phyloP scores from a whole-genome alignment of 2,797 vertebrate species.

The Rhinatrema bivittatum region DNA sequence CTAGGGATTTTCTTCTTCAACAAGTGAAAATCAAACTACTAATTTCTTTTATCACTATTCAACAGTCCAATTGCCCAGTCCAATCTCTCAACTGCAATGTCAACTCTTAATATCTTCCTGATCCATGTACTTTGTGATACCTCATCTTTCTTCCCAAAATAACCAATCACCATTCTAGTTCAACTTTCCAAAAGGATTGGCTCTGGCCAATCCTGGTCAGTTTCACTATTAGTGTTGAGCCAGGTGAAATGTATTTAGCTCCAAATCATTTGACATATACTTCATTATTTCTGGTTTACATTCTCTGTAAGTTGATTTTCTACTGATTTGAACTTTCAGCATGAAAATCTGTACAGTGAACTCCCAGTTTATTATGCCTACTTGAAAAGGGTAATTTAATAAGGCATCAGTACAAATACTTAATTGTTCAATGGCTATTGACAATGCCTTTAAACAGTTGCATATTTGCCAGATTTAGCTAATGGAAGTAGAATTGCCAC shows the following conservation, averaged over 20 bases:
- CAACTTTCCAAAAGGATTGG: background rate
- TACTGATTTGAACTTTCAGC: slow-evolving; percentile 44
- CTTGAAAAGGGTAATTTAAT: slow-evolving; percentile 75
- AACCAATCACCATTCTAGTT: background rate
- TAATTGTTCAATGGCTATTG: slow-evolving; percentile 89
- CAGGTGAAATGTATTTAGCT: slow-evolving; percentile 31
- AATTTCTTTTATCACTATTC: too few species aligned
- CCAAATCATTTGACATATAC: slow-evolving; percentile 42
- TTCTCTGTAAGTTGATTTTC: slow-evolving; percentile 53
- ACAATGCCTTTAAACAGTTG: slow-evolving; percentile 83
- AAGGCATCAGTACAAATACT: slow-evolving; percentile 79
- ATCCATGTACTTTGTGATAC: too few species aligned
- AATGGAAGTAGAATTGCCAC: slow-evolving; percentile 76
- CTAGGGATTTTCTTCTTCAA: too few species aligned
- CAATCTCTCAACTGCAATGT: too few species aligned
- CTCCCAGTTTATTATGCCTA: slow-evolving; percentile 64
- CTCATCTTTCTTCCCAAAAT: background rate
- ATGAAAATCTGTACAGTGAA: slow-evolving; percentile 57
- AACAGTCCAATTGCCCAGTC: too few species aligned
- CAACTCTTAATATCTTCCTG: too few species aligned
- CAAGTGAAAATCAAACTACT: too few species aligned
- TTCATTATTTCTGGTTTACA: slow-evolving; percentile 43
- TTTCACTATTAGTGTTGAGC: slow-evolving; percentile 26
- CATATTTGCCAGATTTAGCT: slow-evolving; percentile 75
- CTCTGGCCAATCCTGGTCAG: background rate